These are phyloP conservation scores for Vidua chalybeata DNA, from an alignment of 2,113 vertebrate genomes.

Conservation along the genomic window DNA sequence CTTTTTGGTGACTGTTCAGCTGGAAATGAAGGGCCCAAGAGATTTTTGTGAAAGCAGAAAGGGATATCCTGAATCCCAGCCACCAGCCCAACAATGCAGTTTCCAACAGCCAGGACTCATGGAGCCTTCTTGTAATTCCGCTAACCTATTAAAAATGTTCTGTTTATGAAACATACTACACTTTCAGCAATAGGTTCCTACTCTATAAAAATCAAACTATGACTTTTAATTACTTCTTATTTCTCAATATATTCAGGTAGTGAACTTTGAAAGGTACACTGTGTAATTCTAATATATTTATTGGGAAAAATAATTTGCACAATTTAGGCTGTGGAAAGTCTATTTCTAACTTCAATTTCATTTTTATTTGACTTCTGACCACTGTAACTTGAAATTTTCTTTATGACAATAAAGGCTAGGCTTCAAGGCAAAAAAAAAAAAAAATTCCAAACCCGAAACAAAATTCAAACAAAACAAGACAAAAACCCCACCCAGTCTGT, in stretches of 20 bases:
- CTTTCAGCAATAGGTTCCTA: neutral
- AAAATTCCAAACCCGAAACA: neutral
- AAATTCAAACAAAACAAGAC: neutral
- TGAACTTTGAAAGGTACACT: neutral
- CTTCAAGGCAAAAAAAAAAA: neutral
- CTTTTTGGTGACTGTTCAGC: conserved; percentile 5
- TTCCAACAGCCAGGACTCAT: neutral
- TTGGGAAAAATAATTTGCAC: neutral
- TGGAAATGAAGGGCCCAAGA: conserved; percentile 40
- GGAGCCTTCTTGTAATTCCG: neutral
- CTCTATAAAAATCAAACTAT: neutral
- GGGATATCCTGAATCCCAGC: conserved; percentile 35
- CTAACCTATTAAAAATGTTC: neutral
- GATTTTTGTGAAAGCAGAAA: conserved; percentile 14
- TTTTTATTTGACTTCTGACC: neutral
- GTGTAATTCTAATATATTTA: neutral
- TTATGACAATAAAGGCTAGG: neutral
- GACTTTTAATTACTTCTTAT: neutral
- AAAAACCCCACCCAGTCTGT: neutral
- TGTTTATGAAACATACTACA: neutral
- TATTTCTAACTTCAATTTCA: neutral
- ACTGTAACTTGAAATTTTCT: neutral
- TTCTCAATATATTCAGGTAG: neutral
- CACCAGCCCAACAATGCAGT: conserved; percentile 18
- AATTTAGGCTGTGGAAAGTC: neutral